Conservation (phyloP, 2,113 vertebrate species). For the Eolophus roseicapilla region DNA sequence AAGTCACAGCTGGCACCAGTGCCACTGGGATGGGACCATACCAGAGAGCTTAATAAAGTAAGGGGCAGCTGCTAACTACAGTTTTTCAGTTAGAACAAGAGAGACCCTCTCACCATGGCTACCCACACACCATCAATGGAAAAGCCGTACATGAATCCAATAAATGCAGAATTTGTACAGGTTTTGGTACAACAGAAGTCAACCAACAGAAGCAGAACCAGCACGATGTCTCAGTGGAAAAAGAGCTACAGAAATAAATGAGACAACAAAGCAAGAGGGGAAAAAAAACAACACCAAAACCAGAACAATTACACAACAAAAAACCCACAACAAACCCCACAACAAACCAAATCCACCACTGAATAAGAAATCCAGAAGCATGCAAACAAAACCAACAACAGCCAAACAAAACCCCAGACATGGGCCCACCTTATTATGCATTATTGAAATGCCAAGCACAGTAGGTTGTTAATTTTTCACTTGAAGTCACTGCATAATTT, state of each 20-base stretch:
- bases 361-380: not conserved
- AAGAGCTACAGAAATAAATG: not conserved
- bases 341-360: not conserved
- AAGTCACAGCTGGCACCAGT: not conserved
- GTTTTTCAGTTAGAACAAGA: not conserved
- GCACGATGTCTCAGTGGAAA: not conserved
- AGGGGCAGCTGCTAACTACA: not conserved
- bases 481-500: conserved; percentile 52
- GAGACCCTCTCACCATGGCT: not conserved
- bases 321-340: not conserved
- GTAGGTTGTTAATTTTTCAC: conserved; percentile 70
- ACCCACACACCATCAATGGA: not conserved
- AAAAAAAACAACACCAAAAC: not conserved
- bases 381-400: not conserved
- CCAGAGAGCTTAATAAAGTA: not conserved
- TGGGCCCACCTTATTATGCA: not conserved
- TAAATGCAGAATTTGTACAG: not conserved
- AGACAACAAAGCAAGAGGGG: not conserved
- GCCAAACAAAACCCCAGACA: not conserved
- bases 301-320: not conserved
- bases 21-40: not conserved
- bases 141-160: not conserved
- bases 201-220: not conserved
- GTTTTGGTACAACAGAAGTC: not conserved
- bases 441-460: conserved; percentile 68